phyloP scores from a whole-genome alignment of 2,113 vertebrate species.

The Sinocyclocheilus rhinocerous region DNA sequence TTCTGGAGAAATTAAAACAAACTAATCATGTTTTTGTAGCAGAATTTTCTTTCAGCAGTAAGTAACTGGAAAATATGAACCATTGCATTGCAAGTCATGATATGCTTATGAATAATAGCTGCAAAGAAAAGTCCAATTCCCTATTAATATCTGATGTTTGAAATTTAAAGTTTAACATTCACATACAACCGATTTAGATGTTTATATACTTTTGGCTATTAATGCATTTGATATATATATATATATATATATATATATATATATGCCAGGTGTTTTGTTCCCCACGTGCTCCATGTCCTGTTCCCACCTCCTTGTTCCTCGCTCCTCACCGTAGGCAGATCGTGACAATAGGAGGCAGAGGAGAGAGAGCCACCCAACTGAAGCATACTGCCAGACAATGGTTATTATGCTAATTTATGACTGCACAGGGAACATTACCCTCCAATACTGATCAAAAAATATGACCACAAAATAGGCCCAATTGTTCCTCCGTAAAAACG shows the following conservation, averaged over 20 bases:
- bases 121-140: neutral
- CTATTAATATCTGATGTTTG: neutral
- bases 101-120: neutral
- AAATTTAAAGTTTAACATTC: neutral
- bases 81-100: neutral
- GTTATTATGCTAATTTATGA: constrained; percentile 48
- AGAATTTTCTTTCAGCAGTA: neutral
- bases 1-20: too few species aligned
- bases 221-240: neutral
- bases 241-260: too few species aligned
- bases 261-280: too few species aligned
- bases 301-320: too few species aligned
- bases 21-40: too few species aligned
- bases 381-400: neutral
- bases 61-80: neutral
- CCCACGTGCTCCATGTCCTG: too few species aligned
- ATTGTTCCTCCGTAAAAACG: neutral
- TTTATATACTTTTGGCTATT: neutral
- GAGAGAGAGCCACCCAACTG: neutral
- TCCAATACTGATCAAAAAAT: constrained; percentile 6
- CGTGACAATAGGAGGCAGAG: neutral
- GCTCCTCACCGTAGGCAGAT: too few species aligned
- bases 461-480: neutral
- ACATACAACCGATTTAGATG: neutral
- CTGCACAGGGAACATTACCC: constrained; percentile 35